Evolutionary conservation across 2,888 invertebrate species (phyloP), one percentile per base, ranked within the genome.

Genomic region (Pyrocoelia pectoralis): DNA sequence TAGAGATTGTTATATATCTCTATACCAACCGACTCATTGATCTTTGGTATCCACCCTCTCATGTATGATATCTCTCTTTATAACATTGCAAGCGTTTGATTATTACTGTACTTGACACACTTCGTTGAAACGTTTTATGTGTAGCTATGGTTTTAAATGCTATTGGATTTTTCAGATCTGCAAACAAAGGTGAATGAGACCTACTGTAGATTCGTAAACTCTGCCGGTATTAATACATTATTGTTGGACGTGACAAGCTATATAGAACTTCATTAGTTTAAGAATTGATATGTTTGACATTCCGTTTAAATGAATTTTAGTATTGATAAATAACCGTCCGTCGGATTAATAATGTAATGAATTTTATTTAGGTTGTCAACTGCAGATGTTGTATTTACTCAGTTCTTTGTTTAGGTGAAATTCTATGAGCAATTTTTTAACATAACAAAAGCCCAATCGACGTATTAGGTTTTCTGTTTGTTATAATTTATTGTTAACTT

Each of bases 101-200:
- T 49, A 38, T 49, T 56, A 29, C 48, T 56, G 49, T 50, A 49
- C 49, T 56, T 33, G 56, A 56, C 49, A 56, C 38, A 48, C 15
- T 49, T 49, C 10, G 33, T n/a, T 33, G 33, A 33, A 33, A 33
- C 33, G 33, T 33, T 33, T 33, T 33, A 33, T 33, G 33, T 33
- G 33, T 33, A 4, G 2, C 33, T 33, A 33, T 33, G 33, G n/a
- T 33, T 33, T 33, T 33, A 33, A 10, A n/a, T 33, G 33, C 33
- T 33, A 33, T 9, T 49, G 28, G 48, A 46, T 48, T 49, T 56
- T 33, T n/a, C 2, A 33, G 3, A n/a, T n/a, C n/a, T 33, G 10
- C 9, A 33, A 33, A 33, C n/a, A 33, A n/a, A 8, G n/a, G 2
- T 33, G n/a, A 33, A 33, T 33, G 33, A 24, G 9, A 4, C 8